Evolutionary conservation across 2,113 vertebrate species (phyloP).

Genomic region (Hippocampus abdominalis): DNA sequence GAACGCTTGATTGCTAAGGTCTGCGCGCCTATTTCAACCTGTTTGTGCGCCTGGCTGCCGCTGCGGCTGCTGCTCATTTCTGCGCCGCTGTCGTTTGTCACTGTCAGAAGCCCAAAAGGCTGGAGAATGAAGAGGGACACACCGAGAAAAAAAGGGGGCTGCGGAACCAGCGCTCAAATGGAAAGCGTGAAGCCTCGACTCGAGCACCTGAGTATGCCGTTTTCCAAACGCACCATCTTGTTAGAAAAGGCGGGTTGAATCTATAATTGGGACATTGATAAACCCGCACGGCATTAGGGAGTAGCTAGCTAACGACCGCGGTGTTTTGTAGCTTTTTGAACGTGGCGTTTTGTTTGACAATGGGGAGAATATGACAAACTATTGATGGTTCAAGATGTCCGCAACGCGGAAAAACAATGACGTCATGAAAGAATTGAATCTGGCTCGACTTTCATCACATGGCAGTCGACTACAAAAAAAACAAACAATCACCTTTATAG

Average conservation of each 20-base stretch:
- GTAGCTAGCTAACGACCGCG: too few species aligned
- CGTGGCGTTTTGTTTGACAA: neutral
- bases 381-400: too few species aligned
- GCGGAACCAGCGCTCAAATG: constrained; percentile 27
- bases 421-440: too few species aligned
- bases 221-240: constrained; percentile 17
- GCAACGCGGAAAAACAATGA: too few species aligned
- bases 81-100: constrained; percentile 79
- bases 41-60: constrained; percentile 58
- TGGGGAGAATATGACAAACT: neutral
- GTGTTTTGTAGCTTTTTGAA: too few species aligned
- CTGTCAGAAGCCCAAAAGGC: constrained; percentile 73
- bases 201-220: constrained; percentile 15
- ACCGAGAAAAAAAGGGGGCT: constrained; percentile 54
- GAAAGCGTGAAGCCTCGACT: constrained; percentile 36
- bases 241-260: constrained; percentile 26
- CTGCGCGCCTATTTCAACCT: constrained; percentile 57
- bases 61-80: constrained; percentile 65
- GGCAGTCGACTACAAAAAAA: too few species aligned
- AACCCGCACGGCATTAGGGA: constrained; percentile 43
- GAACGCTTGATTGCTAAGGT: constrained; percentile 46
- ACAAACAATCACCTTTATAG: too few species aligned
- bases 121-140: constrained; percentile 78
- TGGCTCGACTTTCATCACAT: too few species aligned
- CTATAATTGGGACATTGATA: constrained; percentile 44